Percentiles rank a stretch among this genome's conserved stretches.
phyloP scores from a whole-genome alignment of 2,888 invertebrate species.

The Macrosoma leucophasiata region DNA sequence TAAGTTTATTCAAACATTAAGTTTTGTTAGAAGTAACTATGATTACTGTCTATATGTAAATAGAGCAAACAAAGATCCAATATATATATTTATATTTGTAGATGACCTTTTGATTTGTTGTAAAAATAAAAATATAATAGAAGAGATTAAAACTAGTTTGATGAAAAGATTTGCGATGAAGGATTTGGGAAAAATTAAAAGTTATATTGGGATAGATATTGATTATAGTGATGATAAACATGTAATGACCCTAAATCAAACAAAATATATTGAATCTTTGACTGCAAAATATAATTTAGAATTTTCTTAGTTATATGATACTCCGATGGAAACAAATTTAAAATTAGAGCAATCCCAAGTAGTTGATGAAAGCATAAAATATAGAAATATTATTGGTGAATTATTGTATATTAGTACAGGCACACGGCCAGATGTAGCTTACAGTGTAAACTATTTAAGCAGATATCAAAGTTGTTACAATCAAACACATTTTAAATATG shows the following conservation, averaged over 20 bases:
- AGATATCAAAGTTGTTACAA: conserved; percentile 37
- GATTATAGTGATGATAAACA: conserved; percentile 27
- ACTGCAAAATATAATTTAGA: conserved; percentile 27
- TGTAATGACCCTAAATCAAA: too few relatives aligned
- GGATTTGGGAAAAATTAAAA: conserved; percentile 33
- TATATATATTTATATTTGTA: conserved; percentile 28
- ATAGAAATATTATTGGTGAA: conserved; percentile 32
- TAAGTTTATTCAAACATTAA: conserved; percentile 21
- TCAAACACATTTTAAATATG: conserved; percentile 28
- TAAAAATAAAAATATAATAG: conserved; percentile 24
- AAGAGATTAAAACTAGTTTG: conserved; percentile 26
- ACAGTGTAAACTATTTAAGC: conserved; percentile 38
- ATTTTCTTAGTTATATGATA: conserved; percentile 30
- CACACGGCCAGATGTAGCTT: conserved; percentile 36
- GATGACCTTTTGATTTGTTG: conserved; percentile 32
- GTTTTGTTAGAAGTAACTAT: conserved; percentile 25
- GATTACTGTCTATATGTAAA: conserved; percentile 28
- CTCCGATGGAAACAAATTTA: conserved; percentile 27
- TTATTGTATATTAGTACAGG: conserved; percentile 34
- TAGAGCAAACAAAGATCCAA: conserved; percentile 19
- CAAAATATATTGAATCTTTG: conserved; percentile 27
- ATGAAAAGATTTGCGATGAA: conserved; percentile 30
- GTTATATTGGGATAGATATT: conserved; percentile 37
- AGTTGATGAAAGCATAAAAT: conserved; percentile 27
- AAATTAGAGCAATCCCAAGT: conserved; percentile 23